Evolutionary conservation across 2,113 vertebrate species (phyloP), one percentile per base, ranked within the genome.

Genomic region (Himantopus leucocephalus): DNA sequence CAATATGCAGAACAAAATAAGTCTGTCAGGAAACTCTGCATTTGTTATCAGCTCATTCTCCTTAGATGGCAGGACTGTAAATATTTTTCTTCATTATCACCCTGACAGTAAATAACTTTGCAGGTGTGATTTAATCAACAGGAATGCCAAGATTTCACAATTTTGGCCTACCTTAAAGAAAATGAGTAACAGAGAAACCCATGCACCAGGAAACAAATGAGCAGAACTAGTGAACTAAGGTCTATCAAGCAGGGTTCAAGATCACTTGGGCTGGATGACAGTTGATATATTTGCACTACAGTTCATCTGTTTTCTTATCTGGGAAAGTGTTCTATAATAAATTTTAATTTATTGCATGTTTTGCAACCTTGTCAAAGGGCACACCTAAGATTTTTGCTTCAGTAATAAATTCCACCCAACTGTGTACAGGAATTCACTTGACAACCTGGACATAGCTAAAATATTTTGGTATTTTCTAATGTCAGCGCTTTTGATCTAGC

Each of bases 51-150:
- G 86, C 70, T 96, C 41, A 22, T 72, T 91, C 59, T 88, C 89
- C 73, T 78, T 71, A 97, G 48, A 85, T 88, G 84, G 64, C 76
- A 96, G 66, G 60, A 94, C 72, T 77, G 92, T 95, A 97, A 97
- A 96, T 97, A 97, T 95, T 97, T 96, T 96, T 95, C 83, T 92
- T 96, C 58, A 92, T 93, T 96, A 97, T 97, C 94, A 90, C 39
- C 11, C 55, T 92, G 67, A 88, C 88, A 95, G 81, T 95, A 97
- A 97, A 96, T 95, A 96, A 90, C 94, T 95, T 94, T 64, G 66
- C 93, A 97, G 86, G 96, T 96, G 91, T 92, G 86, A 97, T 82
- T 95, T 92, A 81, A 96, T 94, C 88, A 85, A 88, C 34, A 92
- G 50, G 78, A 90, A 96, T 90, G 78, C 64, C 29, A 85, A 43